A percentile compares a stretch with the other conserved stretches of the same genome.
These are phyloP conservation scores for Festucalex cinctus DNA, from an alignment of 2,113 vertebrate genomes.

Conservation along the genomic window DNA sequence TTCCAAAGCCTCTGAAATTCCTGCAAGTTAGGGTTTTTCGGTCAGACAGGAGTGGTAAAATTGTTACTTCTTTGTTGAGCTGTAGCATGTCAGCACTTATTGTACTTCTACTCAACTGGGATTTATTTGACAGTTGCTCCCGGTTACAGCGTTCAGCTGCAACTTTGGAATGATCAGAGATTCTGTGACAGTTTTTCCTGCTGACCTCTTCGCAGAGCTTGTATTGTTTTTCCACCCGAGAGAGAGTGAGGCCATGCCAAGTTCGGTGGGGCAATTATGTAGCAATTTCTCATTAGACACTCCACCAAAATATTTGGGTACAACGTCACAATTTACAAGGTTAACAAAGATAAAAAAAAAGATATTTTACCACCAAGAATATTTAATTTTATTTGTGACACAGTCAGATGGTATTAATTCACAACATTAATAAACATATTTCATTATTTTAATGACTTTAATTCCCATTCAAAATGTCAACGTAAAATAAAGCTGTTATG, in stretches of 20 bases:
- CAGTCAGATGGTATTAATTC: too few species aligned
- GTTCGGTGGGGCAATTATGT: background rate
- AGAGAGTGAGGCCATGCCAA: background rate
- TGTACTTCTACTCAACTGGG: background rate
- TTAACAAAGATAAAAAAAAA: too few species aligned
- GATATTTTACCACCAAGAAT: too few species aligned
- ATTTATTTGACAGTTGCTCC: conserved; percentile 1
- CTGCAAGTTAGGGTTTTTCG: background rate
- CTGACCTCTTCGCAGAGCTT: conserved; percentile 1
- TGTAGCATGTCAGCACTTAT: background rate
- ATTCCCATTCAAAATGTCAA: too few species aligned
- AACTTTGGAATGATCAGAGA: background rate
- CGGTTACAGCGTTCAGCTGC: conserved; percentile 1
- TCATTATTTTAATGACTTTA: too few species aligned
- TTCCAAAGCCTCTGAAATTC: background rate
- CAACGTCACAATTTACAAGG: too few species aligned
- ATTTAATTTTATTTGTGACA: too few species aligned
- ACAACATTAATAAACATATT: too few species aligned
- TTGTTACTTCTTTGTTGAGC: background rate
- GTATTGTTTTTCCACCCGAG: background rate
- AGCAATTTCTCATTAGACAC: background rate
- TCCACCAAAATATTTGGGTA: too few species aligned
- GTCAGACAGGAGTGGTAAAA: background rate
- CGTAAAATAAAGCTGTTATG: too few species aligned
- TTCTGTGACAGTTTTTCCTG: conserved; percentile 2